These are phyloP conservation scores for Phyllopteryx taeniolatus DNA, from an alignment of 2,113 vertebrate genomes.

Conservation along the genomic window DNA sequence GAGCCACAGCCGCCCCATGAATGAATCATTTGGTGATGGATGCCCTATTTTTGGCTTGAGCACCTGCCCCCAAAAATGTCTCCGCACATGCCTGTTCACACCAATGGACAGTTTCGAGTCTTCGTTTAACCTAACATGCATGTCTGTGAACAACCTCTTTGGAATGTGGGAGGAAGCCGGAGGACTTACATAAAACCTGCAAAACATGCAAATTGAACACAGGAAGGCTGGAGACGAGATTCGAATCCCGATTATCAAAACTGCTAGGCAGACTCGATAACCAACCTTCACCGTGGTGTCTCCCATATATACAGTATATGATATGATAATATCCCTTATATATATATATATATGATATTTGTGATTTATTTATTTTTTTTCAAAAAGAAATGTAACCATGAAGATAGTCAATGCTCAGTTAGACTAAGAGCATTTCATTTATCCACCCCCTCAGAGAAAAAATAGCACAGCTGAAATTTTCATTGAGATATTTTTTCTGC, in stretches of 20 bases:
- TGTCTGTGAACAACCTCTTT: not conserved
- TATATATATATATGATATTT: not conserved
- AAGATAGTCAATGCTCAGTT: conserved; percentile 11
- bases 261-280: no score
- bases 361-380: not conserved
- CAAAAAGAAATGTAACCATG: conserved; percentile 26
- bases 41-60: no score
- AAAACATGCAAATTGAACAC: not conserved
- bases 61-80: no score
- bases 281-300: no score
- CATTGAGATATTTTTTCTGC: conserved; percentile 15
- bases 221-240: not conserved
- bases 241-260: not conserved
- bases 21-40: no score
- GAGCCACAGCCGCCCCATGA: no score
- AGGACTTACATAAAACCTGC: not conserved
- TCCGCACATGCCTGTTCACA: no score
- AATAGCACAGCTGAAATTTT: conserved; percentile 29
- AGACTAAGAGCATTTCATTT: conserved; percentile 10
- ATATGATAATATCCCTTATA: no score
- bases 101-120: not conserved
- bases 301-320: no score
- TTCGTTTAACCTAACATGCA: not conserved
- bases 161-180: not conserved
- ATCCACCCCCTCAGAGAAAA: conserved; percentile 9